phyloP scores from a whole-genome alignment of 2,888 invertebrate species.

The Laothoe populi region DNA sequence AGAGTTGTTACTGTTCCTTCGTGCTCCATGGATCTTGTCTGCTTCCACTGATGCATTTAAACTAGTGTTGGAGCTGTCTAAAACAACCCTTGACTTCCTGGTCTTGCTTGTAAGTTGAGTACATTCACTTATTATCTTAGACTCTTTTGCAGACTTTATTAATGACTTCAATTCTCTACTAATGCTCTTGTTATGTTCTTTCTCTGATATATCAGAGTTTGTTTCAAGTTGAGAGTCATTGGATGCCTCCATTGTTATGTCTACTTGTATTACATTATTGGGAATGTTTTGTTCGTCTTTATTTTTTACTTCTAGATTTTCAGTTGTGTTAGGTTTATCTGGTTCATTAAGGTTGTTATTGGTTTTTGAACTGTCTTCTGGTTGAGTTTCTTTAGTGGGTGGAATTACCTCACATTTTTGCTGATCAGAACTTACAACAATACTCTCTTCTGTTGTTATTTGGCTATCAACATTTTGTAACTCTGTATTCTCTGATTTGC shows the following conservation, averaged over 20 bases:
- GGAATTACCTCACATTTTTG: conserved; percentile 14
- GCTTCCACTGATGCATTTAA: conserved; percentile 67
- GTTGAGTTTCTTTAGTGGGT: background rate
- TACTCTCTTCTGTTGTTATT: conserved; percentile 23
- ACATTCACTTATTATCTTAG: conserved; percentile 86
- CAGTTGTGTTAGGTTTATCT: conserved; percentile 1
- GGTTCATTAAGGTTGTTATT: background rate
- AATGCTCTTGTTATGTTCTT: conserved; percentile 72
- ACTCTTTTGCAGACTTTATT: conserved; percentile 88
- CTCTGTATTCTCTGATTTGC: conserved; percentile 33
- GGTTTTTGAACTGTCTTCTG: background rate
- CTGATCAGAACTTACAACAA: conserved; percentile 9
- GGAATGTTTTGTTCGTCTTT: conserved; percentile 2
- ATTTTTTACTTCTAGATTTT: background rate
- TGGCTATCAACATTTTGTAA: conserved; percentile 25
- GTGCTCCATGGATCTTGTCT: conserved; percentile 58
- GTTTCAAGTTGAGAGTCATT: conserved; percentile 63
- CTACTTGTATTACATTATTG: conserved; percentile 35
- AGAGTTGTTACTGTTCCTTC: conserved; percentile 68
- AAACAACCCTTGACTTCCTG: conserved; percentile 70
- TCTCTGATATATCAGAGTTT: conserved; percentile 61
- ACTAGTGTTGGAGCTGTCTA: conserved; percentile 75
- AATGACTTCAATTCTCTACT: conserved; percentile 86
- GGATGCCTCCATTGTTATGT: conserved; percentile 50
- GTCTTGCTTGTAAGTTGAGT: conserved; percentile 81